Base-by-base conservation (phyloP, 35 echinoderm and acorn worm genomes). In the Apostichopus japonicus region DNA sequence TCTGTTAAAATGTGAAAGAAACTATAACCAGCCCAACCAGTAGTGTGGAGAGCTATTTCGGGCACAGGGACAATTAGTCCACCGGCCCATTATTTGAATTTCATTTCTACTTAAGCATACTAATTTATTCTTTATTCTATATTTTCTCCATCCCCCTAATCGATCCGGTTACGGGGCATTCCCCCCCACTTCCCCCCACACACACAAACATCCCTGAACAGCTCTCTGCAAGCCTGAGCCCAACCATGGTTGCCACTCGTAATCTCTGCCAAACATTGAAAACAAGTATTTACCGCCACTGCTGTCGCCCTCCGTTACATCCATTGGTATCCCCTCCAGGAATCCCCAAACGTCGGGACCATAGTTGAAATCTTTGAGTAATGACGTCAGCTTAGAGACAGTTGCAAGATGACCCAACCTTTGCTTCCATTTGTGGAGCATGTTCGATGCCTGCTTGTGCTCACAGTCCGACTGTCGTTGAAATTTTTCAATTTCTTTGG, bases 391-490 rank as follows among this genome's bases (percentile, higher is more conserved):
- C 14, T 83, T 10, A 19, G 79, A 9, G 2, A 52, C 54, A 10
- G 79, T 83, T 2, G 79, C 79, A 19, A 15, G 6, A 83, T 4
- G 79, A 0, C 79, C 79, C 79, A 83, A 19, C 9, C 79, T 33
- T 54, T 19, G 79, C 54, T 83, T 83, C 79, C 79, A 83, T 55
- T 83, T 83, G 19, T 53, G 54, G 51, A 83, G 79, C 79, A 83
- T 83, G 27, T 52, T 24, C 27, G 14, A 33, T 83, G 79, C 79
- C 24, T 83, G 79, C 54, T 83, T 33, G 44, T 55, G 44, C 54
- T 55, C 14, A 8, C 54, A 24, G 5, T 83, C 79, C 0, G 79
- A 33, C 44, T n/a, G 19, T 14, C 9, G 19, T 54, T 55, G 52
- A n/a, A 24, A 83, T 55, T 17, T 54, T 55, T 83, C 24, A 7